These are phyloP conservation scores for Thoracochromis brauschi DNA, from an alignment of 2,113 vertebrate species.

Conservation along the genomic window DNA sequence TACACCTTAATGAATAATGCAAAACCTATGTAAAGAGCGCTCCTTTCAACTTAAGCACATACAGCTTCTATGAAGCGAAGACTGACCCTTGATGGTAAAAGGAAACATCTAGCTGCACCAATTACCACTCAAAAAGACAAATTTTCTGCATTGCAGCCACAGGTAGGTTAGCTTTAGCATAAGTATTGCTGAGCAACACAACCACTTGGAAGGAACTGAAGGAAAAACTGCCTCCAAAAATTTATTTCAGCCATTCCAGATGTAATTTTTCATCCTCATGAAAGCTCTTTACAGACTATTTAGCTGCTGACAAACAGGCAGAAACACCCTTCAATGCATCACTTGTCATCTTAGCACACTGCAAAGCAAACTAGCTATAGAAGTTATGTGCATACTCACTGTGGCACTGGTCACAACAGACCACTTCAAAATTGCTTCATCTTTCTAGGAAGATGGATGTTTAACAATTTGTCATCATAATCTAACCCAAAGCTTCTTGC, in stretches of 20 bases:
- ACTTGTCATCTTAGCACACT: background rate
- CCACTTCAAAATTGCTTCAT: background rate
- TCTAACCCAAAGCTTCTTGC: background rate
- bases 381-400: background rate
- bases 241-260: background rate
- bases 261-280: background rate
- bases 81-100: background rate
- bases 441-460: background rate
- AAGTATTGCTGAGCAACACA: background rate
- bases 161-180: background rate
- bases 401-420: background rate
- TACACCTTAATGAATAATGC: background rate
- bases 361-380: background rate
- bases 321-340: background rate
- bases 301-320: background rate
- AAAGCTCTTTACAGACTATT: background rate
- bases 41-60: background rate
- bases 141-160: background rate
- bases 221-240: background rate
- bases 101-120: background rate
- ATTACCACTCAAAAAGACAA: background rate
- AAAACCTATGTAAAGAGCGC: background rate
- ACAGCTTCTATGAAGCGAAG: background rate
- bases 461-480: background rate
- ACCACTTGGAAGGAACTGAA: background rate